Conservation (phyloP, 35 echinoderm and acorn worm genomes). For the Amphiura filiformis region DNA sequence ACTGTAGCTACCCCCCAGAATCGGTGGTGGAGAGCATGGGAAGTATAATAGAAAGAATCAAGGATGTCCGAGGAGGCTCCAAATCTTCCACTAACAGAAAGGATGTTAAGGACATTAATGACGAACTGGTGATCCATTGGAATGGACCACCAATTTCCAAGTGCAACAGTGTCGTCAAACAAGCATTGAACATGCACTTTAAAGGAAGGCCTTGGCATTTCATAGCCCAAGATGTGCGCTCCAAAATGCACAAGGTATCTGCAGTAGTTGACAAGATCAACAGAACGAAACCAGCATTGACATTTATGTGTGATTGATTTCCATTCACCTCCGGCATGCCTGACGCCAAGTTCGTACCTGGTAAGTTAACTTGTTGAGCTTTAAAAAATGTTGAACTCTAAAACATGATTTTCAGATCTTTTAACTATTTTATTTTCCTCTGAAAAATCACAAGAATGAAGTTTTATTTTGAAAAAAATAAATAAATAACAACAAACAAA, state of each 20-base stretch:
- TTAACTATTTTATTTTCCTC: too few relatives aligned
- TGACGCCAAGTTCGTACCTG: neutral
- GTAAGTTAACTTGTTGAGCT: too few relatives aligned
- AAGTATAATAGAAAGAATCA: neutral
- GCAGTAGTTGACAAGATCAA: conserved; percentile 1
- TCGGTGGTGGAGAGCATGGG: neutral
- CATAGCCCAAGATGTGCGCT: neutral
- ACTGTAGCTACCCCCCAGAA: neutral
- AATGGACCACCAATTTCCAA: neutral
- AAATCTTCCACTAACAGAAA: neutral
- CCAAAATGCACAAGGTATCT: conserved; percentile 1
- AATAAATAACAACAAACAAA: too few relatives aligned
- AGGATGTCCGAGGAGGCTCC: neutral
- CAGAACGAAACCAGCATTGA: neutral
- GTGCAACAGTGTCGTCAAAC: neutral
- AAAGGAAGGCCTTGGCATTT: conserved; percentile 18
- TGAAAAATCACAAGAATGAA: too few relatives aligned
- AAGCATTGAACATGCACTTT: conserved; percentile 14
- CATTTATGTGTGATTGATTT: neutral
- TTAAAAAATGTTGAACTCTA: too few relatives aligned
- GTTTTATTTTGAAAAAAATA: too few relatives aligned
- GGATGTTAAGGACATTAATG: neutral
- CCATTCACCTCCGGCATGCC: neutral
- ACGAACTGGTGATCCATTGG: conserved; percentile 12
- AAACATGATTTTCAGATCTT: too few relatives aligned